Evolutionary conservation across 2,888 invertebrate genomes (phyloP).

Genomic region (Ichneumoninae sp.): DNA sequence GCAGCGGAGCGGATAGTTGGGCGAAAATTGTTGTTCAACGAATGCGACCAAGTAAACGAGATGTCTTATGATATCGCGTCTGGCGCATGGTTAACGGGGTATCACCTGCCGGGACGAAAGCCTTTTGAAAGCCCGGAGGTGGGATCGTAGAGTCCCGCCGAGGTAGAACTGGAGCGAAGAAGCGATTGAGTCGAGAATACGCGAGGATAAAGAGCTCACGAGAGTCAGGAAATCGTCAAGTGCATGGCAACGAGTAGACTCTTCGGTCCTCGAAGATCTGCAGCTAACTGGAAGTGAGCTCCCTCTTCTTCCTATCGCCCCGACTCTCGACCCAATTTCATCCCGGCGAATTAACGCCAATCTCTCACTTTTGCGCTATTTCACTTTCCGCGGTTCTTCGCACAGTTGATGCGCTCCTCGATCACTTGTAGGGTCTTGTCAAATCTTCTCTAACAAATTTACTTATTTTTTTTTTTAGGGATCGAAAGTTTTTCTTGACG

Average conservation of each 20-base stretch:
- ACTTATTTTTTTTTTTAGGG: neutral
- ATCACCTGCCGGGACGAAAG: conserved; percentile 21
- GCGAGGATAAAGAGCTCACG: conserved; percentile 32
- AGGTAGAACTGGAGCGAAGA: conserved; percentile 17
- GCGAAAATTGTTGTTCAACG: conserved; percentile 8
- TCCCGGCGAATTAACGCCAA: conserved; percentile 77
- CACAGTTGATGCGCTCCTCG: neutral
- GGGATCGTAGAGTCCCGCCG: conserved; percentile 40
- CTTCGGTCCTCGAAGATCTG: conserved; percentile 46
- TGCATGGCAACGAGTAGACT: conserved; percentile 37
- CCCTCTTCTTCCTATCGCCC: conserved; percentile 61
- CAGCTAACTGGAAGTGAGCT: conserved; percentile 36
- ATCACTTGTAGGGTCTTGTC: conserved; percentile 11
- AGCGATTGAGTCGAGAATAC: conserved; percentile 38
- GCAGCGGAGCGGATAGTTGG: conserved; percentile 2
- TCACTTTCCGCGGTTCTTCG: conserved; percentile 14
- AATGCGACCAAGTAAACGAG: conserved; percentile 34
- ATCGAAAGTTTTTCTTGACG: neutral
- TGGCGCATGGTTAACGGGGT: neutral
- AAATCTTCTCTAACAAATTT: neutral
- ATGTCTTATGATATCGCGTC: conserved; percentile 10
- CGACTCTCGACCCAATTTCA: conserved; percentile 63
- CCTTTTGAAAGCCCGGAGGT: conserved; percentile 35
- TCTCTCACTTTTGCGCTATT: conserved; percentile 63
- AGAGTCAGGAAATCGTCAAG: conserved; percentile 45